phyloP scores from a whole-genome alignment of 2,797 vertebrate genomes.

The Eulemur mongoz region DNA sequence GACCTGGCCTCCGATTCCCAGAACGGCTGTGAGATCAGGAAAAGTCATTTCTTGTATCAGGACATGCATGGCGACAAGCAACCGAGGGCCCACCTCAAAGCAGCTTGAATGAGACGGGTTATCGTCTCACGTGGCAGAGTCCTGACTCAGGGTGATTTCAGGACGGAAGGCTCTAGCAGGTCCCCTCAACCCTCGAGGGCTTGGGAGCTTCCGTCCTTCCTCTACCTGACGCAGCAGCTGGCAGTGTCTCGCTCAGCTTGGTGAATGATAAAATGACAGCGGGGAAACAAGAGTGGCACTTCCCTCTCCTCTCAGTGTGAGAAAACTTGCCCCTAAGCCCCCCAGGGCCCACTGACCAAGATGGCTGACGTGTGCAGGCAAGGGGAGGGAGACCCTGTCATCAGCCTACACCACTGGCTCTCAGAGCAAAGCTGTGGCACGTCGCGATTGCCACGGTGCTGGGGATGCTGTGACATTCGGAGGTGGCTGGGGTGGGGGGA shows the following conservation, averaged over 20 bases:
- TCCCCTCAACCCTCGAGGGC: background rate
- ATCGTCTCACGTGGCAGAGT: background rate
- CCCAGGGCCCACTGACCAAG: background rate
- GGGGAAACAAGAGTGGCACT: background rate
- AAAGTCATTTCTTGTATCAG: background rate
- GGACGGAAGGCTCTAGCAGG: too few species aligned
- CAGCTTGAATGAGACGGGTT: background rate
- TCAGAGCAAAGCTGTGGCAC: accelerated
- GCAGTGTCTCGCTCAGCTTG: background rate
- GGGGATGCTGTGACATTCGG: background rate
- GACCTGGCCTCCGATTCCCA: background rate
- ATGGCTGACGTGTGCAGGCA: background rate
- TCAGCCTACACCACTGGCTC: background rate
- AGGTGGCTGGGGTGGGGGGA: background rate
- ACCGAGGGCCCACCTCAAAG: background rate
- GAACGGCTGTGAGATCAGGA: background rate
- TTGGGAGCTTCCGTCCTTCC: background rate
- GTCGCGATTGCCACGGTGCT: background rate
- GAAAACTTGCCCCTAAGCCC: background rate
- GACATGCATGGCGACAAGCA: background rate
- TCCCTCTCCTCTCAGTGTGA: background rate
- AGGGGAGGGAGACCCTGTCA: background rate
- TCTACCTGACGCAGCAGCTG: too few species aligned
- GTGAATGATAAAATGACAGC: background rate
- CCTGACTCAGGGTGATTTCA: accelerated